These are phyloP conservation scores for Brenthis daphne DNA, from an alignment of 2,888 invertebrate species.

Conservation along the genomic window DNA sequence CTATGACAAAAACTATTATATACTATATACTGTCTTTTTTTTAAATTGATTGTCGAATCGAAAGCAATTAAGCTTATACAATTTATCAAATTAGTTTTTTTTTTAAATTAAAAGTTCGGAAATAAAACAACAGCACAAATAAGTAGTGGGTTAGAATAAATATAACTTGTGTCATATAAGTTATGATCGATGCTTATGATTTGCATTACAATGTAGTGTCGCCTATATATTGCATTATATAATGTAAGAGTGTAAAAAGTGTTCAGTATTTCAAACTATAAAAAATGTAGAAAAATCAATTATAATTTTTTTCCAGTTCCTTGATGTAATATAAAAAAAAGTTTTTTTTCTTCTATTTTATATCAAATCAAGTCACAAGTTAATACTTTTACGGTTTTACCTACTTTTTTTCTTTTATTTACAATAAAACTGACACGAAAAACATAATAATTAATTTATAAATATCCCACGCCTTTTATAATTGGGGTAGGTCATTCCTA, in stretches of 20 bases:
- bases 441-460: slow-evolving; percentile 3
- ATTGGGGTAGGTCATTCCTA: slow-evolving; percentile 26
- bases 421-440: not conserved
- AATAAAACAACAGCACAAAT: slow-evolving; percentile 12
- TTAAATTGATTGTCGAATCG: too few species aligned
- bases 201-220: slow-evolving; percentile 15
- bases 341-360: not conserved
- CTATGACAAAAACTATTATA: too few species aligned
- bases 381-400: not conserved
- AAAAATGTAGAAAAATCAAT: not conserved
- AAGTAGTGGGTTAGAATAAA: not conserved
- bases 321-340: not conserved
- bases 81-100: too few species aligned
- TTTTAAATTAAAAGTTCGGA: not conserved
- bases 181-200: slow-evolving; percentile 11
- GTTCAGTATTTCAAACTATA: slow-evolving; percentile 7
- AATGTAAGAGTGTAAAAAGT: not conserved
- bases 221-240: slow-evolving; percentile 13
- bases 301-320: not conserved
- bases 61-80: too few species aligned
- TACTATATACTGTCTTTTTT: too few species aligned
- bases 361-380: too few species aligned
- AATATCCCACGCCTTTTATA: slow-evolving; percentile 4
- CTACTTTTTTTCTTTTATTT: not conserved
- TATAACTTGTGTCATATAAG: slow-evolving; percentile 23